Conservation (phyloP, 2,797 vertebrate genomes). For the Falco columbarius region DNA sequence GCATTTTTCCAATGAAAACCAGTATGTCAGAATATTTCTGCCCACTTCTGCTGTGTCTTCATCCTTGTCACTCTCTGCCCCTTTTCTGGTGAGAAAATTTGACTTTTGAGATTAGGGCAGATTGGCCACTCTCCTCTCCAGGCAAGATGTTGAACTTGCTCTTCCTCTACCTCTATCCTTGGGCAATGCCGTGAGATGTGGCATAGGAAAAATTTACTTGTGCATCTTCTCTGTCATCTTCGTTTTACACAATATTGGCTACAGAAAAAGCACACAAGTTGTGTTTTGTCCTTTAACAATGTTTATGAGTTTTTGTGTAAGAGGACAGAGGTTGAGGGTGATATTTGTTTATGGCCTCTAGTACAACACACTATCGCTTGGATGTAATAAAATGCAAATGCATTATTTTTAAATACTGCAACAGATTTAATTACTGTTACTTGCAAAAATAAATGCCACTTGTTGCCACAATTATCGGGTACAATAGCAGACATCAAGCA, state of each 20-base stretch:
- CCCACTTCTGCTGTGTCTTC: neutral
- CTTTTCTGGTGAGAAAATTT: neutral
- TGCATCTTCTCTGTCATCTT: neutral
- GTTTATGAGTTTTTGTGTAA: neutral
- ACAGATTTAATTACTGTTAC: constrained; percentile 62
- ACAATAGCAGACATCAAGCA: constrained; percentile 54
- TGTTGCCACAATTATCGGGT: constrained; percentile 52
- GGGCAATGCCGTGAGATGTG: neutral
- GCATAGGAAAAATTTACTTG: neutral
- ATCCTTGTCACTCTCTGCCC: neutral
- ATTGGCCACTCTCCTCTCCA: neutral
- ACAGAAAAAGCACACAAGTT: neutral
- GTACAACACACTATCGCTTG: fast-evolving
- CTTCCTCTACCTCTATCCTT: neutral
- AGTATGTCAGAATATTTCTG: constrained; percentile 10
- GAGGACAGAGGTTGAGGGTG: neutral
- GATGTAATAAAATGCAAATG: neutral
- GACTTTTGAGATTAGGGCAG: neutral
- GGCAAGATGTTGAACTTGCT: neutral
- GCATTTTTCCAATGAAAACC: constrained; percentile 11
- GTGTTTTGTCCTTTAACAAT: neutral
- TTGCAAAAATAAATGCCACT: constrained; percentile 44
- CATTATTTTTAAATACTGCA: constrained; percentile 37
- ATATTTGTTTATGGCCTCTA: neutral
- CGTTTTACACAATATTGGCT: neutral